phyloP scores from a whole-genome alignment of 2,797 vertebrate species.

The Chiloscyllium punctatum region DNA sequence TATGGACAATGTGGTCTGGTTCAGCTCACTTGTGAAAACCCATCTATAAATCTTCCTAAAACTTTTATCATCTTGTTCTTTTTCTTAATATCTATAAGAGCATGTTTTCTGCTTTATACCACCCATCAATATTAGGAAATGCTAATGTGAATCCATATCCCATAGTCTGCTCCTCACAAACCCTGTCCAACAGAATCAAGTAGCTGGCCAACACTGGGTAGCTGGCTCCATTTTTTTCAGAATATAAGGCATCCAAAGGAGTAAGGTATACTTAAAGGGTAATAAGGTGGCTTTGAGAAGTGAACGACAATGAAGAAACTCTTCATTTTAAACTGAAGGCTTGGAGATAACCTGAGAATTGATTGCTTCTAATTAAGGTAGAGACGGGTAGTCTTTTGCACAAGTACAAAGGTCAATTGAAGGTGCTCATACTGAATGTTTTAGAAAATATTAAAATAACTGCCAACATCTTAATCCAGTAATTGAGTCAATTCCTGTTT shows the following conservation, averaged over 20 bases:
- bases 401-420: neutral
- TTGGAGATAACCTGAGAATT: neutral
- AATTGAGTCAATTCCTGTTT: neutral
- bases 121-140: neutral
- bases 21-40: neutral
- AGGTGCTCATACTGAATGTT: neutral
- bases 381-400: neutral
- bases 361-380: neutral
- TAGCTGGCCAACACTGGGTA: neutral
- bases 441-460: neutral
- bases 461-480: neutral
- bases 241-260: neutral
- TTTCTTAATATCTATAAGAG: neutral
- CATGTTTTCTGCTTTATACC: neutral
- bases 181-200: neutral
- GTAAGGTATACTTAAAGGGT: neutral
- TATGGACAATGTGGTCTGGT: too few species aligned
- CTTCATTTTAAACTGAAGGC: neutral
- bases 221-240: neutral
- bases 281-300: neutral
- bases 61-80: neutral
- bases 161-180: neutral
- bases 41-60: neutral
- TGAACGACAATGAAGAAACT: neutral
- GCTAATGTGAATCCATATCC: neutral